A percentile compares a stretch with the other conserved stretches of the same genome.
These are phyloP conservation scores for Sebastes wilsoni DNA, from an alignment of 2,797 vertebrate species.

Conservation along the genomic window DNA sequence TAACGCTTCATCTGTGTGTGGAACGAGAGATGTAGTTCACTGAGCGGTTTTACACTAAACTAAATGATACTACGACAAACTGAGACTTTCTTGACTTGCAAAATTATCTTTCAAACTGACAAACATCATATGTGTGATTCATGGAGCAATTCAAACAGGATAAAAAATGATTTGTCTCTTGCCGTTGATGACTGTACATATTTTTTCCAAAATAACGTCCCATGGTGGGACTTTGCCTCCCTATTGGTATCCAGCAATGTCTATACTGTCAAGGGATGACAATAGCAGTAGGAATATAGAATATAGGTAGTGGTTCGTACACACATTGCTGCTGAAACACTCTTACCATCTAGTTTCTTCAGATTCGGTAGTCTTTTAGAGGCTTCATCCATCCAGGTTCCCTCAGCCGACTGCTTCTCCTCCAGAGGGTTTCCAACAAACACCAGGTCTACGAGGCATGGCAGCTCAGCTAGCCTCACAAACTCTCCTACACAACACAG, in stretches of 20 bases:
- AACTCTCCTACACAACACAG: slow-evolving; percentile 86
- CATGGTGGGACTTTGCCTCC: too few relatives aligned
- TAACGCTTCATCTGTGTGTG: too few relatives aligned
- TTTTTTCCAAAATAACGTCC: too few relatives aligned
- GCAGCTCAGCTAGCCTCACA: slow-evolving; percentile 89
- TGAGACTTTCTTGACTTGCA: too few relatives aligned
- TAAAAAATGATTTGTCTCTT: too few relatives aligned
- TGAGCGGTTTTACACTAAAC: too few relatives aligned
- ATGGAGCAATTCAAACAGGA: too few relatives aligned
- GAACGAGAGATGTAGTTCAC: too few relatives aligned
- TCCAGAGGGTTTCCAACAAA: slow-evolving; percentile 97
- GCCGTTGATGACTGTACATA: too few relatives aligned
- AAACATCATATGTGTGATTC: too few relatives aligned
- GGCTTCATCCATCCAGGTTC: slow-evolving; percentile 93
- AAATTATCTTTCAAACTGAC: too few relatives aligned
- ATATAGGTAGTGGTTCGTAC: neutral
- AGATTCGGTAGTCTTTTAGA: slow-evolving; percentile 89
- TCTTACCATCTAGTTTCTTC: slow-evolving; percentile 94
- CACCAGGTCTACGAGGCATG: slow-evolving; percentile 90
- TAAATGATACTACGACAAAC: too few relatives aligned
- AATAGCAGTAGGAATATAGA: neutral
- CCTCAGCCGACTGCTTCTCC: slow-evolving; percentile 90
- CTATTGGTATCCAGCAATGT: neutral
- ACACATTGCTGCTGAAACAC: neutral
- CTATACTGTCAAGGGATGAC: neutral